These are phyloP conservation scores for Polypterus bichir DNA, from an alignment of 2,113 vertebrate genomes.

Conservation along the genomic window DNA sequence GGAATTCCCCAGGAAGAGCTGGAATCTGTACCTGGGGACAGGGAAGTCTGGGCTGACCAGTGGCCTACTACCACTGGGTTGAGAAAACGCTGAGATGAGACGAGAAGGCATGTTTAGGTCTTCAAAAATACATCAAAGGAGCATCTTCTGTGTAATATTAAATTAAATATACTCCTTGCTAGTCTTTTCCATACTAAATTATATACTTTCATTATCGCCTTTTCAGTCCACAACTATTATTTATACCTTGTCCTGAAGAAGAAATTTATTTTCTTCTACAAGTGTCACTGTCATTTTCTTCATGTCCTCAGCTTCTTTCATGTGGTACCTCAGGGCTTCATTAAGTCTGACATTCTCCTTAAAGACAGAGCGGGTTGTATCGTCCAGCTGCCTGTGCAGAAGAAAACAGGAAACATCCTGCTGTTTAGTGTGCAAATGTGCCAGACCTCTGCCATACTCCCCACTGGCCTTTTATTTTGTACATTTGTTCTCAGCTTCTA, in stretches of 20 bases:
- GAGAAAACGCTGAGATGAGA: too few species aligned
- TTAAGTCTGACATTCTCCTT: constrained; percentile 61
- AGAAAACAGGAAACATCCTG: constrained; percentile 8
- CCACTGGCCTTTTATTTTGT: background rate
- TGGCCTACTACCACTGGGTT: too few species aligned
- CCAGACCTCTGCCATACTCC: background rate
- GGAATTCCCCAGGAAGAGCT: too few species aligned
- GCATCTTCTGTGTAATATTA: background rate
- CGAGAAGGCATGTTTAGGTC: background rate
- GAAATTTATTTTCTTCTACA: constrained; percentile 38
- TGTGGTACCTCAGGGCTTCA: constrained; percentile 47
- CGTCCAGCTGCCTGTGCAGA: constrained; percentile 58
- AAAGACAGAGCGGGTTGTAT: constrained; percentile 52
- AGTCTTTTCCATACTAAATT: too few species aligned
- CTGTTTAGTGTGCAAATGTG: background rate
- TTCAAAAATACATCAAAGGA: constrained; percentile 1
- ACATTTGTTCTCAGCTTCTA: background rate
- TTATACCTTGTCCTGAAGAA: constrained; percentile 57
- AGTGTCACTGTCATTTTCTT: constrained; percentile 42
- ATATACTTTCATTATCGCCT: too few species aligned
- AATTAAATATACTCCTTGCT: too few species aligned
- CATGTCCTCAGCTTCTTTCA: constrained; percentile 47
- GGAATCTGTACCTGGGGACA: too few species aligned
- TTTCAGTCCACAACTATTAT: too few species aligned
- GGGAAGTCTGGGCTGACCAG: too few species aligned